A percentile compares a stretch with the other conserved stretches of the same genome.
Conservation (phyloP, 1,140 invertebrate genomes). For the Nixonia krombeini region DNA sequence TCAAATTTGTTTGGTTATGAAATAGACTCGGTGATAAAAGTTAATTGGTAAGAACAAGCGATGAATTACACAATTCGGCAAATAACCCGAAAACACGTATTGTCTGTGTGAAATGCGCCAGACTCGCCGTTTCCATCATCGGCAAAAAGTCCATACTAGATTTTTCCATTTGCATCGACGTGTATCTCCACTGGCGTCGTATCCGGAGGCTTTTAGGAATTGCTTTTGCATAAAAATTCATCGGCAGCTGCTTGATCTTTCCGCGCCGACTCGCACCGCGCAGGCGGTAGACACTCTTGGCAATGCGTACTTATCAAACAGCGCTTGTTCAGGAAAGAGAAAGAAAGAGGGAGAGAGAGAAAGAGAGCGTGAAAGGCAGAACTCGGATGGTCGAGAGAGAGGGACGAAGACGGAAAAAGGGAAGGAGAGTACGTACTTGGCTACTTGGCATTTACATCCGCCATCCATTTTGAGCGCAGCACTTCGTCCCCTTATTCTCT, state of each 20-base stretch:
- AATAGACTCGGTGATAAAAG: too few relatives aligned
- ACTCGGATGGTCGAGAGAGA: too few relatives aligned
- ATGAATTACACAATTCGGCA: too few relatives aligned
- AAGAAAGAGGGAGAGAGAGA: neutral
- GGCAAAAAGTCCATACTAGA: neutral
- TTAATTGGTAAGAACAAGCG: too few relatives aligned
- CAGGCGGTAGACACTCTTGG: slow-evolving; percentile 37
- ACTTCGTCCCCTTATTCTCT: slow-evolving; percentile 47
- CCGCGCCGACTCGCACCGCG: slow-evolving; percentile 33
- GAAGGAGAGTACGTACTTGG: slow-evolving; percentile 39
- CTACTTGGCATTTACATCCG: slow-evolving; percentile 59
- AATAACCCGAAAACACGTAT: neutral
- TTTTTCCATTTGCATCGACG: slow-evolving; percentile 2
- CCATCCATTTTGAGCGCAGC: slow-evolving; percentile 55
- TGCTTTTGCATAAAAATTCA: slow-evolving; percentile 38
- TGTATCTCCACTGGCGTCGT: neutral
- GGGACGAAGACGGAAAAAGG: neutral
- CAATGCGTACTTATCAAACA: slow-evolving; percentile 48
- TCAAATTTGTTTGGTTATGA: too few relatives aligned
- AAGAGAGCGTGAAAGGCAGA: neutral
- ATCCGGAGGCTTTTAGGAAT: slow-evolving; percentile 3
- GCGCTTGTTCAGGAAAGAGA: slow-evolving; percentile 11
- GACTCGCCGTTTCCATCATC: too few relatives aligned
- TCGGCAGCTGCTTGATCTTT: slow-evolving; percentile 51
- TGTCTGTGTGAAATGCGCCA: too few relatives aligned